phyloP scores from a whole-genome alignment of 2,888 invertebrate genomes.

The Dryocosmus kuriphilus region DNA sequence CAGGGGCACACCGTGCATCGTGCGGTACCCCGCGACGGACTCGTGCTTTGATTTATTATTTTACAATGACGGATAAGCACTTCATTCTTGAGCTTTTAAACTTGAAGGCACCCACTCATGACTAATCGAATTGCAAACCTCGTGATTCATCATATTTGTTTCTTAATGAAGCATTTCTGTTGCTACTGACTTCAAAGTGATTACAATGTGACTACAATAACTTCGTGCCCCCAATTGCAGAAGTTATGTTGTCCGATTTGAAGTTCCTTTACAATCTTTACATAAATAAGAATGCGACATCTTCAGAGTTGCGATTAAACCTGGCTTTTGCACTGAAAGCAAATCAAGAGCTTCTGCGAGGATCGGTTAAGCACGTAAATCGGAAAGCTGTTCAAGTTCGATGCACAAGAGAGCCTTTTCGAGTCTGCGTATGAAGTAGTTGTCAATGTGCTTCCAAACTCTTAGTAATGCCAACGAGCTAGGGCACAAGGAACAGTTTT shows the following conservation, averaged over 20 bases:
- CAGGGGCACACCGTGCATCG: conserved; percentile 27
- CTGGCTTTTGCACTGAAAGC: neutral
- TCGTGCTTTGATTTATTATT: conserved; percentile 61
- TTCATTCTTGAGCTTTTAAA: conserved; percentile 56
- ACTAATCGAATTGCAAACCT: neutral
- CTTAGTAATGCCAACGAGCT: conserved; percentile 15
- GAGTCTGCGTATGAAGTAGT: conserved; percentile 19
- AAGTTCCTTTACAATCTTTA: neutral
- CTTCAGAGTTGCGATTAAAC: neutral
- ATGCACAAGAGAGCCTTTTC: conserved; percentile 29
- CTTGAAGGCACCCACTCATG: conserved; percentile 21
- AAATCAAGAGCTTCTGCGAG: neutral
- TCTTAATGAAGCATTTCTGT: neutral
- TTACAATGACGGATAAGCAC: conserved; percentile 62
- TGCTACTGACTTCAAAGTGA: no score
- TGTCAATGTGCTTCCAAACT: conserved; percentile 36
- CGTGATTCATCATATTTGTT: neutral
- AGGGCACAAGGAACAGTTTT: conserved; percentile 31
- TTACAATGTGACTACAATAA: no score
- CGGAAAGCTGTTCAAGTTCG: conserved; percentile 15
- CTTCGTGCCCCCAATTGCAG: no score
- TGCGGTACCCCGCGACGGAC: conserved; percentile 49
- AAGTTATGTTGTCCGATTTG: neutral
- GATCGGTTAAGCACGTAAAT: conserved; percentile 5
- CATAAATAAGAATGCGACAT: neutral